These are phyloP conservation scores for Drosophila suboccidentalis DNA, from an alignment of 2,888 invertebrate genomes.

Conservation along the genomic window DNA sequence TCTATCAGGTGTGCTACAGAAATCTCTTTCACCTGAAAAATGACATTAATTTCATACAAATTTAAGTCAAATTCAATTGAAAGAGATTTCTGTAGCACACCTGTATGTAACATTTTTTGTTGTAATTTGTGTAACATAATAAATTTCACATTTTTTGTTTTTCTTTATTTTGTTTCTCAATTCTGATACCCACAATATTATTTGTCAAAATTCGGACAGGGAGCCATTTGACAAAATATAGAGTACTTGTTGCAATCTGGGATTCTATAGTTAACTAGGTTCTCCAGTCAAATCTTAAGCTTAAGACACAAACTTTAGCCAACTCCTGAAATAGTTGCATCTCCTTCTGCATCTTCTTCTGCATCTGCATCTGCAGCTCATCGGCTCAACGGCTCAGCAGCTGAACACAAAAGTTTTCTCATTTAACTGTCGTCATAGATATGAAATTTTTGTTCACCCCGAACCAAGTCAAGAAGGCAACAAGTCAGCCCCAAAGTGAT, in stretches of 20 bases:
- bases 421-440: conserved; percentile 75
- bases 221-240: conserved; percentile 1
- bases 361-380: conserved; percentile 21
- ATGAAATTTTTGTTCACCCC: conserved; percentile 32
- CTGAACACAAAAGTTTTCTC: conserved; percentile 76
- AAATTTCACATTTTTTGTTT: too few relatives aligned
- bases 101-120: too few relatives aligned
- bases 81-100: too few relatives aligned
- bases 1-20: too few relatives aligned
- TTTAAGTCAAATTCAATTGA: too few relatives aligned
- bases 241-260: not conserved
- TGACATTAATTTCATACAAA: too few relatives aligned
- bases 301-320: not conserved
- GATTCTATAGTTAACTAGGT: not conserved
- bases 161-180: too few relatives aligned
- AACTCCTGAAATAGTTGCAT: not conserved
- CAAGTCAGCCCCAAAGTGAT: not conserved
- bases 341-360: not conserved
- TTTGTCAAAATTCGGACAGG: not conserved
- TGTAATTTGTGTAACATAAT: too few relatives aligned
- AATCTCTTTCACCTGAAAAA: too few relatives aligned
- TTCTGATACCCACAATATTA: not conserved
- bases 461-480: not conserved
- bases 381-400: conserved; percentile 28
- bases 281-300: not conserved